Evolutionary conservation across 2,888 invertebrate genomes (phyloP).

Genomic region (Patella depressa): DNA sequence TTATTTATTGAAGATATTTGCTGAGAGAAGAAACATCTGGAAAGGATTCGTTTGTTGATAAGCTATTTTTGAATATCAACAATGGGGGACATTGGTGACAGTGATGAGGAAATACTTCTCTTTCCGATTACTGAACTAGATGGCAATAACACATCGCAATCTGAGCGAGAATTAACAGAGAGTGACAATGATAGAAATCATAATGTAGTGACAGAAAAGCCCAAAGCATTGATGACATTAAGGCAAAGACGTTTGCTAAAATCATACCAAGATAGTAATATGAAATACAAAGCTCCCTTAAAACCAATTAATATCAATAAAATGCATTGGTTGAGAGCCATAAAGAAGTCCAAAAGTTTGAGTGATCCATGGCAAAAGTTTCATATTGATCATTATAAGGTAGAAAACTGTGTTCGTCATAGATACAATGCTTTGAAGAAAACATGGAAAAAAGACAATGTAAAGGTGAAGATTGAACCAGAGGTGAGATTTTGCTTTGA

Average conservation of each 20-base stretch:
- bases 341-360: constrained; percentile 58
- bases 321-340: constrained; percentile 61
- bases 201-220: constrained; percentile 33
- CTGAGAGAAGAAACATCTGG: too few species aligned
- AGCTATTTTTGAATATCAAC: too few species aligned
- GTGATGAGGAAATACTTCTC: constrained; percentile 53
- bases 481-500: constrained; percentile 59
- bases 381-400: constrained; percentile 71
- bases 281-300: constrained; percentile 13
- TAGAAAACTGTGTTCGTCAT: constrained; percentile 72
- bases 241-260: constrained; percentile 52
- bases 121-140: constrained; percentile 57
- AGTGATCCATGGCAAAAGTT: constrained; percentile 74
- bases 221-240: constrained; percentile 53
- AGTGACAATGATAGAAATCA: constrained; percentile 29
- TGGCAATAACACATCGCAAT: constrained; percentile 37
- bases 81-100: constrained; percentile 33
- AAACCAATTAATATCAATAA: constrained; percentile 18
- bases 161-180: constrained; percentile 37
- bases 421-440: constrained; percentile 74
- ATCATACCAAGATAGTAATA: constrained; percentile 23
- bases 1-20: too few species aligned
- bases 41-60: too few species aligned
- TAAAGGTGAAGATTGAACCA: constrained; percentile 73
- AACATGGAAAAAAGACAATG: constrained; percentile 73